Evolutionary conservation across 2,113 vertebrate species (phyloP).

Genomic region (Neomonachus schauinslandi): DNA sequence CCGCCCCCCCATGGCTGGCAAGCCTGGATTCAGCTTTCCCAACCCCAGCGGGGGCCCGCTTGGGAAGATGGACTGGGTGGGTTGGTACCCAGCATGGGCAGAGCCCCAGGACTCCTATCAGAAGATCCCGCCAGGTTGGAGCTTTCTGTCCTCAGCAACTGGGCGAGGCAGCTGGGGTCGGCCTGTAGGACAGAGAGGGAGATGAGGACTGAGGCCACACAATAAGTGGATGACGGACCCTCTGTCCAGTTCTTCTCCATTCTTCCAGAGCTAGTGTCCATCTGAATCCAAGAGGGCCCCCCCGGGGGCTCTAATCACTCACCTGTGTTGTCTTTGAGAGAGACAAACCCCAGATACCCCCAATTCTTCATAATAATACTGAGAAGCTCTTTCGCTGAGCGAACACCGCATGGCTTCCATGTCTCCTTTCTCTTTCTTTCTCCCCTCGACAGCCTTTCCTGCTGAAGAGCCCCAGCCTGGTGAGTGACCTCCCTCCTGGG

Average conservation of each 20-base stretch:
- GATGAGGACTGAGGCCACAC: not conserved
- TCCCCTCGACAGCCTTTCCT: constrained; percentile 70
- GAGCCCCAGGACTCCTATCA: not conserved
- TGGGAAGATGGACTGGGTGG: rapidly evolving
- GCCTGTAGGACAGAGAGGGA: not conserved
- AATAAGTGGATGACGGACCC: not conserved
- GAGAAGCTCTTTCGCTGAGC: not conserved
- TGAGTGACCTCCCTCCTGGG: constrained; percentile 38
- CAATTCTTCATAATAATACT: not conserved
- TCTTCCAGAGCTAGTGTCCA: not conserved
- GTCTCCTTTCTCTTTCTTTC: not conserved
- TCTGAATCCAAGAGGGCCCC: not conserved
- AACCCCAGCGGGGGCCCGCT: not conserved
- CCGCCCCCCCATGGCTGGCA: not conserved
- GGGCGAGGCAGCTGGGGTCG: rapidly evolving
- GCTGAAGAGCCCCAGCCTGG: constrained; percentile 69
- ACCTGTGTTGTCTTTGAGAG: not conserved
- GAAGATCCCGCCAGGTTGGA: not conserved
- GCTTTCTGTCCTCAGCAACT: not conserved
- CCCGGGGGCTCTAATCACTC: rapidly evolving
- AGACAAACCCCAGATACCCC: not conserved
- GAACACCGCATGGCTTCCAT: not conserved
- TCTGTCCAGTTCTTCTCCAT: not conserved
- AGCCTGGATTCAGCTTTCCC: not conserved
- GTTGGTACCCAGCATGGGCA: not conserved